Base-by-base conservation (phyloP, 1,140 invertebrate species). In the Trachymyrmex cornetzi region DNA sequence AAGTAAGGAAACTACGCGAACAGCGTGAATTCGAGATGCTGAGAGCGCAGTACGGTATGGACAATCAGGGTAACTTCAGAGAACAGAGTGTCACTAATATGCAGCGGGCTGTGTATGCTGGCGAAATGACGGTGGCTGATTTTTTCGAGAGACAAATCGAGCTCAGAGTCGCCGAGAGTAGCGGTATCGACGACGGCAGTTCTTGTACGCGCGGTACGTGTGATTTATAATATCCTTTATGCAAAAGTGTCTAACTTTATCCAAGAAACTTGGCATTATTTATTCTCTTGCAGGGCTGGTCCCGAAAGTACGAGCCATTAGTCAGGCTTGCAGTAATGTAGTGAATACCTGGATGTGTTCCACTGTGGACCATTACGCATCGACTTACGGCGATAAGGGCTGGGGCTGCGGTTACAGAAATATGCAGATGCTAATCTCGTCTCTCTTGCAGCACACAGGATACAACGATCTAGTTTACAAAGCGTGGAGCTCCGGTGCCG, bases 401-500 rank as follows among this genome's bases (percentile, higher is more conserved):
- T 99, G 98, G 98, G 98, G 98, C 2, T 99, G 98, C 95, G 98
- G 98, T 1, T 98, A 98, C 90, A 97, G 98, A 91, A 99, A 99
- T 94, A 97, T 98, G 94, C 98, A 99, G 94, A 99, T 99, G 98
- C 95, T 99, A 91, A 96, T 99, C 27, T 98, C 98, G 7, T 97
- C 97, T 24, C 95, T 99, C 22, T 95, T 98, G 24, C 96, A 97
- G 81, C 96, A 98, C 92, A 97, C 96, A 82, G 96, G 96, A 57
- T 98, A 97, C 93, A 97, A 97, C 90, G 96, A 97, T 87, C 95
- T 96, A 86, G 96, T 97, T 53, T 97, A 97, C 90, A 96, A 96
- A 88, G 92, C 94, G 0, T 96, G 95, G 91, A 94, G 93, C 66
- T 94, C 94, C 22, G 95, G 94, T 5, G 84, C 91, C 16, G 90